A percentile compares a stretch with the other conserved stretches of the same genome.
These are phyloP conservation scores for Leptonema lineaticorne DNA, from an alignment of 1,140 invertebrate genomes.

Conservation along the genomic window DNA sequence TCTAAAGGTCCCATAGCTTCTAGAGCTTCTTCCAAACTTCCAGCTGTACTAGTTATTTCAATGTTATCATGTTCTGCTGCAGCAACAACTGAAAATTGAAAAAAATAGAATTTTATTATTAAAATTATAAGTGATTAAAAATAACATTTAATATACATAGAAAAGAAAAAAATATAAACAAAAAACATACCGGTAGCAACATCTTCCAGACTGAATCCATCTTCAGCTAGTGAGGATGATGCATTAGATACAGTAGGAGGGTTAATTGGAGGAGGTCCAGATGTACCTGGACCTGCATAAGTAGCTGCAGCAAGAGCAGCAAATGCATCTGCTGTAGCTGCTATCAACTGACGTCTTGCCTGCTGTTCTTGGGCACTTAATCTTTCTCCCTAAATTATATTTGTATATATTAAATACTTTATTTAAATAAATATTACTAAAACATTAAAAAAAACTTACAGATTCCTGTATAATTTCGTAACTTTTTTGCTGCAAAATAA, in stretches of 20 bases:
- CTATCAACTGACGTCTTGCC: conserved; percentile 47
- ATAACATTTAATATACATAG: neutral
- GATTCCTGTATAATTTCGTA: conserved; percentile 53
- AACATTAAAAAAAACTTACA: conserved; percentile 21
- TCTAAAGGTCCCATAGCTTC: conserved; percentile 34
- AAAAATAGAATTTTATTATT: neutral
- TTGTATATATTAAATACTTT: neutral
- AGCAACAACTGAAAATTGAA: conserved; percentile 27
- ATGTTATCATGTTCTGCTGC: conserved; percentile 30
- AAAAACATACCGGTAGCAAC: conserved; percentile 32
- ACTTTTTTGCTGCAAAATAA: conserved; percentile 56
- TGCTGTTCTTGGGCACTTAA: conserved; percentile 43
- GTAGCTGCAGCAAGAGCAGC: conserved; percentile 31
- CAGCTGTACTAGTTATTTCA: conserved; percentile 21
- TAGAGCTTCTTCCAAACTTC: conserved; percentile 36
- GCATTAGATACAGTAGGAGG: conserved; percentile 4
- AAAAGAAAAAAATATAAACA: neutral
- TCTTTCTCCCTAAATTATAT: conserved; percentile 18
- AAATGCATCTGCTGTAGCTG: conserved; percentile 49
- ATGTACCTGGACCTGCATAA: conserved; percentile 3
- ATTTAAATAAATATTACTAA: neutral
- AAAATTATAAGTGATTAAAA: neutral
- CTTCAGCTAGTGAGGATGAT: conserved; percentile 12
- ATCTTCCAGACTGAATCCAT: conserved; percentile 35
- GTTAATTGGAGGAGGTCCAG: neutral